Evolutionary conservation across 2,797 vertebrate genomes (phyloP).

Genomic region (Pagetopsis macropterus): DNA sequence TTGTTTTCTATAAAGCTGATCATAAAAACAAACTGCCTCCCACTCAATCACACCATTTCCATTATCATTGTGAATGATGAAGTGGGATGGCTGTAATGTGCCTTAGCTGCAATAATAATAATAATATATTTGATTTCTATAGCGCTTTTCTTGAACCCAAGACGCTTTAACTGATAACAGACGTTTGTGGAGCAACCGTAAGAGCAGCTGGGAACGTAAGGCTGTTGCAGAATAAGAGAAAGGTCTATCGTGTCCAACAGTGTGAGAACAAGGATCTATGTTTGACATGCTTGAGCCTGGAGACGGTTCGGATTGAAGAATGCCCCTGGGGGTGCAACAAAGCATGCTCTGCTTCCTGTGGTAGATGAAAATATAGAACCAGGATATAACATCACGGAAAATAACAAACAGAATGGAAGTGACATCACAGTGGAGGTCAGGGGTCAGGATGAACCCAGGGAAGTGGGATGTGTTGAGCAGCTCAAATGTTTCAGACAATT

Average conservation of each 20-base stretch:
- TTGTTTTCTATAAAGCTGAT: slow-evolving; percentile 22
- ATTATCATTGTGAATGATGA: slow-evolving; percentile 15
- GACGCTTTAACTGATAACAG: slow-evolving; percentile 21
- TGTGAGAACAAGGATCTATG: background rate
- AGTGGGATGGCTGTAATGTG: slow-evolving; percentile 34
- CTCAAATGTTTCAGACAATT: slow-evolving; percentile 19
- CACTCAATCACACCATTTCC: slow-evolving; percentile 36
- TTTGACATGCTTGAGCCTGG: slow-evolving; percentile 10
- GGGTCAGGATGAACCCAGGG: slow-evolving; percentile 49
- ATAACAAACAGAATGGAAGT: slow-evolving; percentile 65
- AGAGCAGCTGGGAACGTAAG: slow-evolving; percentile 47
- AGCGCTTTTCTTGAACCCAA: too few species aligned
- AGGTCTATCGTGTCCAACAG: slow-evolving; percentile 8
- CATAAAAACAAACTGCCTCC: slow-evolving; percentile 33
- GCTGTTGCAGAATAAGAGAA: background rate
- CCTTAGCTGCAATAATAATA: background rate
- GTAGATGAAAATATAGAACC: slow-evolving; percentile 74
- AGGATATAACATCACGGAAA: slow-evolving; percentile 77
- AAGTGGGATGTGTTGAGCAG: slow-evolving; percentile 33
- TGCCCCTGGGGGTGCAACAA: slow-evolving; percentile 59
- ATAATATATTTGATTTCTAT: too few species aligned
- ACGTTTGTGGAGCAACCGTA: slow-evolving; percentile 35
- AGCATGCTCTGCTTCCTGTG: slow-evolving; percentile 70
- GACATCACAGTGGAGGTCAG: slow-evolving; percentile 59
- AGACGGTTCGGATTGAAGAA: slow-evolving; percentile 66